Evolutionary conservation across 2,888 invertebrate genomes (phyloP).

Genomic region (Mimachlamys varia): DNA sequence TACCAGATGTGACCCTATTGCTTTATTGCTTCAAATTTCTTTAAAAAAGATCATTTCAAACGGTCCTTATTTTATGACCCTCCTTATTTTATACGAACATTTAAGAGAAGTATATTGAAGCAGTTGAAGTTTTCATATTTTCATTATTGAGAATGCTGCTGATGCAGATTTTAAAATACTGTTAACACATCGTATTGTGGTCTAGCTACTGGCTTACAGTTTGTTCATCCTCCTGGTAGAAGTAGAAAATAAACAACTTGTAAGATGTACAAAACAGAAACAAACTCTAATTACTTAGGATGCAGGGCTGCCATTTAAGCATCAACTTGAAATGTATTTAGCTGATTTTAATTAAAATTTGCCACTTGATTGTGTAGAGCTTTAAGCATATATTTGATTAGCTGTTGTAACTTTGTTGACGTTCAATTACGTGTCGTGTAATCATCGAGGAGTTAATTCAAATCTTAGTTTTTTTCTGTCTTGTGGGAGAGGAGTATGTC

Average conservation of each 20-base stretch:
- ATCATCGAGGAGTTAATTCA: not conserved
- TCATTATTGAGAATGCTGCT: too few relatives aligned
- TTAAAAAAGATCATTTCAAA: too few relatives aligned
- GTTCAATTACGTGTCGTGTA: not conserved
- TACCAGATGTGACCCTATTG: too few relatives aligned
- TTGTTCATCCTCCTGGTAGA: not conserved
- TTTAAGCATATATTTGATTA: slow-evolving; percentile 4
- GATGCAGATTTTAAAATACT: too few relatives aligned
- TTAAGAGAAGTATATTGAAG: too few relatives aligned
- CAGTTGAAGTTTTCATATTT: too few relatives aligned
- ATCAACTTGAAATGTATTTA: not conserved
- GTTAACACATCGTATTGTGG: too few relatives aligned
- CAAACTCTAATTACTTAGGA: not conserved
- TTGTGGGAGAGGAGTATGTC: not conserved
- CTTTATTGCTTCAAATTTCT: too few relatives aligned
- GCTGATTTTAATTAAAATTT: slow-evolving; percentile 26
- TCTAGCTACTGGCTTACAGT: too few relatives aligned
- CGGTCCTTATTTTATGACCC: too few relatives aligned
- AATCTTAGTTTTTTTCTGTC: not conserved
- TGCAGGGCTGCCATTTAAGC: not conserved
- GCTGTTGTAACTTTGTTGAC: not conserved
- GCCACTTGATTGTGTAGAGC: not conserved
- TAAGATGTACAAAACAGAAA: not conserved
- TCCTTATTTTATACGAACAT: too few relatives aligned
- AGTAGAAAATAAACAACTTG: not conserved